phyloP scores from a whole-genome alignment of 2,888 invertebrate species.

The Ormyrus nitidulus region DNA sequence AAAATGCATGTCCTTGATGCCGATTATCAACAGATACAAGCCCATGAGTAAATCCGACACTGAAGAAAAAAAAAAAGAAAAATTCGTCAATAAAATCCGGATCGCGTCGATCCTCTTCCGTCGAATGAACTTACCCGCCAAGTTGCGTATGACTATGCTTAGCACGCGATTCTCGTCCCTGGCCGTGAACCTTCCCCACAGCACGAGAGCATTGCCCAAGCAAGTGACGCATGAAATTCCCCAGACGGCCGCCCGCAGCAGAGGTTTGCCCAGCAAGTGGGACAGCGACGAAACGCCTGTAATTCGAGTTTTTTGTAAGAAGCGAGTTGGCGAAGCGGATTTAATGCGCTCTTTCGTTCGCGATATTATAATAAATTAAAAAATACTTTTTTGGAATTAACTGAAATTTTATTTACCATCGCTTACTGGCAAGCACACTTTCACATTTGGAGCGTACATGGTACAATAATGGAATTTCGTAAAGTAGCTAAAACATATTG shows the following conservation, averaged over 20 bases:
- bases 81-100: background rate
- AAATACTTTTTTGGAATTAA: background rate
- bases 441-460: constrained; percentile 78
- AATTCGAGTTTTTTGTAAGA: background rate
- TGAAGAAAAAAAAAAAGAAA: constrained; percentile 61
- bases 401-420: constrained; percentile 76
- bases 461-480: constrained; percentile 81
- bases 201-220: constrained; percentile 80
- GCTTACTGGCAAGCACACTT: constrained; percentile 79
- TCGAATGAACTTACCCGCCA: constrained; percentile 76
- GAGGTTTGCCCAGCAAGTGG: constrained; percentile 79
- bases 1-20: constrained; percentile 79
- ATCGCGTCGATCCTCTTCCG: background rate
- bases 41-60: constrained; percentile 84
- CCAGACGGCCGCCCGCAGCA: constrained; percentile 80
- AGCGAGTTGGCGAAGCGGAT: too few relatives aligned
- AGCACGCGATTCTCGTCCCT: constrained; percentile 81
- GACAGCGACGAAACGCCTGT: constrained; percentile 79
- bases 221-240: constrained; percentile 79
- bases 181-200: constrained; percentile 79
- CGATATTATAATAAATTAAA: background rate
- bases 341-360: background rate
- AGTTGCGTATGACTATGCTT: constrained; percentile 81
- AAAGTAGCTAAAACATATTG: constrained; percentile 76
- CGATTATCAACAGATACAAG: constrained; percentile 81